Base-by-base conservation (phyloP, 1,140 invertebrate species). In the Trichoplusia ni region DNA sequence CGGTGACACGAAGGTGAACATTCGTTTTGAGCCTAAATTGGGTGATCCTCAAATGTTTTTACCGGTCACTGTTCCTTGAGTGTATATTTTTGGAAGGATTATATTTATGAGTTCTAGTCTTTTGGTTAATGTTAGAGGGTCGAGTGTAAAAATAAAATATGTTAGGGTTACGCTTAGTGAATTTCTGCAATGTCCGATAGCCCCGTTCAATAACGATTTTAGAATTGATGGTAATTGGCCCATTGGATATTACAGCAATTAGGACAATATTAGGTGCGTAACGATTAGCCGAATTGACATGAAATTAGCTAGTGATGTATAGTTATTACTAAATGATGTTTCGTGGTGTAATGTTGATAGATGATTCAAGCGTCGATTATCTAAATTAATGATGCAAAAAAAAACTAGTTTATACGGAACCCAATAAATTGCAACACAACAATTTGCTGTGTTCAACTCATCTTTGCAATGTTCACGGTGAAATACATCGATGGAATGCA, bases 21-120 rank as follows among this genome's bases (percentile, higher is more conserved):
- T 97, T 67, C 92, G 94, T 69, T 95, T 96, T 71, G 92, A 94
- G 59, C 96, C 96, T 0, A 95, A 95, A 90, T 92, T 94, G 37
- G 96, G 96, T 1, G 95, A 96, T 82, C 94, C 94, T 40, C 92
- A 93, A 44, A 92, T 94, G 83, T 97, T 96, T 79, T 82, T 95
- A 61, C 92, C 94, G 18, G 92, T 96, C 0, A 94, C 85, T 62
- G 93, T 95, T 47, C 95, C 95, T 14, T 89, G 71, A 89, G 49
- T 33, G 16, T 9, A 18, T 42, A 7, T 42, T 53, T 56, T 54
- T 29, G 40, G 37, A 44, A 27, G 11, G 33, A 53, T 59, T 29
- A 40, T 46, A 49, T 23, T 59, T 51, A 69, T 67, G 73, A 76
- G 75, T 79, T 86, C 84, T 86, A 88, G 84, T 88, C 83, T 84